Conservation (phyloP, 2,113 vertebrate genomes). For the Mugil cephalus region DNA sequence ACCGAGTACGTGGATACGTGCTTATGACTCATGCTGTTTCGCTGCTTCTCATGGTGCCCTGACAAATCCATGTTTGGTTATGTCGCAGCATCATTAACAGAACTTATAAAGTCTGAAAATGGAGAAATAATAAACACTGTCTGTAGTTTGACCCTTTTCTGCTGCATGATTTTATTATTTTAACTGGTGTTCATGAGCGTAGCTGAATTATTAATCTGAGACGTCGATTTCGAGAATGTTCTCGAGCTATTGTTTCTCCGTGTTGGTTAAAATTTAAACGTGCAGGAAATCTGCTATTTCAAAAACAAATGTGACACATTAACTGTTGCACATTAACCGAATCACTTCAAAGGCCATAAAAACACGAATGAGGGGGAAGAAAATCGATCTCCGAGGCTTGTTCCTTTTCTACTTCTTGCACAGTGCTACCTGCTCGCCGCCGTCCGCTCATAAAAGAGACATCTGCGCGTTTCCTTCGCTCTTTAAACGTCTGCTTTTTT, state of each 20-base stretch:
- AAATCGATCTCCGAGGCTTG: constrained; percentile 50
- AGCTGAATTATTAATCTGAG: neutral
- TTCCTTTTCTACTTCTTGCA: constrained; percentile 28
- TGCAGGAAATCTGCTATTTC: neutral
- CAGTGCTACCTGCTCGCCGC: constrained; percentile 42
- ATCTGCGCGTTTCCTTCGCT: constrained; percentile 39
- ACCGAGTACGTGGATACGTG: no score
- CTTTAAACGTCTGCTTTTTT: constrained; percentile 35
- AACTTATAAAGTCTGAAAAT: no score
- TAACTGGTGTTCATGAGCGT: no score
- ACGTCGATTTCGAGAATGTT: constrained; percentile 35
- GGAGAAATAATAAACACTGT: no score
- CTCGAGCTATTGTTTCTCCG: constrained; percentile 5
- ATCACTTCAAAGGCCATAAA: constrained; percentile 36
- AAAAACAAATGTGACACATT: neutral
- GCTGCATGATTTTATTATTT: no score
- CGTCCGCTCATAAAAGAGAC: constrained; percentile 39
- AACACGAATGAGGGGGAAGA: constrained; percentile 17
- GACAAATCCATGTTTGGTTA: neutral
- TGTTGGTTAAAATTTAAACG: constrained; percentile 12
- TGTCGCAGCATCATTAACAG: neutral
- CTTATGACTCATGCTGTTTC: neutral
- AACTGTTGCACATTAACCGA: constrained; percentile 9
- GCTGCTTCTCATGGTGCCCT: neutral
- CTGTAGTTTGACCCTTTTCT: neutral